Base-by-base conservation (phyloP, 2,113 vertebrate species). In the Pipa parva region DNA sequence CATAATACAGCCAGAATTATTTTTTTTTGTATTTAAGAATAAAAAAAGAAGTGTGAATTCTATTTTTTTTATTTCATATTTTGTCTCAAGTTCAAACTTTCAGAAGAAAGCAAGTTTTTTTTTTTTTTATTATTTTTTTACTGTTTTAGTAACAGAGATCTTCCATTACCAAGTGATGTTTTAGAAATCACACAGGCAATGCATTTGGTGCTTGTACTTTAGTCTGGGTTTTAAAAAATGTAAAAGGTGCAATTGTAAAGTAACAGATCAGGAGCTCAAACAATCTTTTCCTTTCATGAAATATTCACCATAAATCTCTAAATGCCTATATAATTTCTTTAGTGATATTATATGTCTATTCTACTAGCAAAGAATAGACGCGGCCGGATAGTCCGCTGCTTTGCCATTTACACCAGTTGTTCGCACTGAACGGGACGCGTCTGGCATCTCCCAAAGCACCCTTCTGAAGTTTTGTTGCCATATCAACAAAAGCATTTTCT, bases 241-340 rank as follows among this genome's bases (percentile, higher is more conserved):
- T 37, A 70, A 61, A 70, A 52, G 28, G 55, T 56, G 21, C 51
- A 15, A 24, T 49, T 59, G 66, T 70, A 70, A 70, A 70, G 59
- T 54, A 45, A 52, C 33, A 61, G 63, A 72, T 72, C 63, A 45
- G 57, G 60, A 59, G 55, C 63, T 49, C 36, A 51, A 59, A 72
- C 57, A 60, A 36, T 60, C 27, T 36, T 48, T 21, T 33, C 8
- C 27, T 15, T 15, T 2, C 50, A 55, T 55, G 27, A 72, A 66
- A 61, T 60, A 72, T 56, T 52, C 57, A 70, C 46, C 20, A 18
- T 52, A 29, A 54, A 27, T 59, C 56, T 51, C 45, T 46, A 24
- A 37, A 28, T 29, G 5, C 22, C 65, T 8, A 26, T 13, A 22
- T 26, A 29, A 49, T 37, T 25, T 52, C 33, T 45, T 33, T 25